These are phyloP conservation scores for Sarcophaga subvicina DNA, from an alignment of 2,888 invertebrate genomes.

Conservation along the genomic window DNA sequence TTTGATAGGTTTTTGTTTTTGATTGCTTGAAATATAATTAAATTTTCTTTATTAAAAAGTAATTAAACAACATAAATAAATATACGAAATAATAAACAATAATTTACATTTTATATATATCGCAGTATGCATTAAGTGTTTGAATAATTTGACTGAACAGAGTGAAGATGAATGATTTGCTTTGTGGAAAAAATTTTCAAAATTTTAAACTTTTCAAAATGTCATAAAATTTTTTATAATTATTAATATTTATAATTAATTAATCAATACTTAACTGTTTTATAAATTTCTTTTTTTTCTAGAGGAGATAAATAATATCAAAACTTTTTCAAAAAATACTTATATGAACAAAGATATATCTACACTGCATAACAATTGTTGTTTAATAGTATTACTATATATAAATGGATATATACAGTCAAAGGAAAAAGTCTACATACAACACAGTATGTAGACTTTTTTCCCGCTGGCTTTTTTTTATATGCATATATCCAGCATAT, in stretches of 20 bases:
- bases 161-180: conserved; percentile 48
- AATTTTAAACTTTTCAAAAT: conserved; percentile 30
- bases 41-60: conserved; percentile 1
- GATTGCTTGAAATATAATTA: conserved; percentile 21
- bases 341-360: too few species aligned
- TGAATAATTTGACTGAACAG: conserved; percentile 24
- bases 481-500: too few species aligned
- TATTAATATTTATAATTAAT: neutral
- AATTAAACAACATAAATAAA: conserved; percentile 45
- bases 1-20: conserved; percentile 49
- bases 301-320: too few species aligned
- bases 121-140: neutral
- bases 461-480: too few species aligned
- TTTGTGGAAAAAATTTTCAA: neutral
- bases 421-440: too few species aligned
- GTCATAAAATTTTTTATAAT: neutral
- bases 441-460: too few species aligned
- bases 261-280: neutral
- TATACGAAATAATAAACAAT: conserved; percentile 40
- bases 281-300: too few species aligned
- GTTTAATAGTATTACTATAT: too few species aligned
- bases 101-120: conserved; percentile 19
- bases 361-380: too few species aligned
- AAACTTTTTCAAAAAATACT: too few species aligned
- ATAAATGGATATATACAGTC: too few species aligned